These are phyloP conservation scores for Bombus waltoni DNA, from an alignment of 1,140 invertebrate species.

Conservation along the genomic window DNA sequence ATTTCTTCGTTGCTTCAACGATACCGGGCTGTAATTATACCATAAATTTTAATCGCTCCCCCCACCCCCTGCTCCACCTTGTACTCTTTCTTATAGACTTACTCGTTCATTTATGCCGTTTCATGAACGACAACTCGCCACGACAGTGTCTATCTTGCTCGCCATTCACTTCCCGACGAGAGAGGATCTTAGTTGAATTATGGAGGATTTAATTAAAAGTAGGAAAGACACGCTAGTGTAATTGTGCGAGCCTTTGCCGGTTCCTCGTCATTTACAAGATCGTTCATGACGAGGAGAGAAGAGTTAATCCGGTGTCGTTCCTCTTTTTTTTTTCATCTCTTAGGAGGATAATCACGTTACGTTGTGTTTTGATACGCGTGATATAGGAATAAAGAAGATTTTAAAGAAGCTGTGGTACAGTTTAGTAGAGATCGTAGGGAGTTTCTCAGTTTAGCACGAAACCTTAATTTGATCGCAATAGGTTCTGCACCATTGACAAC, in stretches of 20 bases:
- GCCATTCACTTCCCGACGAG: neutral
- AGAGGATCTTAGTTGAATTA: constrained; percentile 39
- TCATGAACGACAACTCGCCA: constrained; percentile 29
- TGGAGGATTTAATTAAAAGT: constrained; percentile 45
- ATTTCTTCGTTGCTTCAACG: constrained; percentile 37
- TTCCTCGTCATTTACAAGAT: neutral
- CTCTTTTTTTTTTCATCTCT: neutral
- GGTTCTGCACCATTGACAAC: too few species aligned
- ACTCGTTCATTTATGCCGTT: constrained; percentile 17
- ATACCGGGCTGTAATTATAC: constrained; percentile 62
- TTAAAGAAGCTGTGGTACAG: too few species aligned
- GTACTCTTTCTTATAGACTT: neutral
- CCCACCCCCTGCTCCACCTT: too few species aligned
- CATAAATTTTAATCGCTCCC: constrained; percentile 63
- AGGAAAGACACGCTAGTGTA: neutral
- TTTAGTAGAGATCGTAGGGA: too few species aligned
- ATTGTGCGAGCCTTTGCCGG: neutral
- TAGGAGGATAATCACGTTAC: too few species aligned
- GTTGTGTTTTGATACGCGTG: too few species aligned
- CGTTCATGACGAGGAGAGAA: neutral
- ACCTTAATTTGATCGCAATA: too few species aligned
- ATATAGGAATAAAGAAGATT: too few species aligned
- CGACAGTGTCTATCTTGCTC: neutral
- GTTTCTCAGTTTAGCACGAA: too few species aligned
- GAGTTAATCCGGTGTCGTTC: neutral